Conservation (phyloP, 37 sponge, comb jelly and placozoan species). For the Axinella damicornis region DNA sequence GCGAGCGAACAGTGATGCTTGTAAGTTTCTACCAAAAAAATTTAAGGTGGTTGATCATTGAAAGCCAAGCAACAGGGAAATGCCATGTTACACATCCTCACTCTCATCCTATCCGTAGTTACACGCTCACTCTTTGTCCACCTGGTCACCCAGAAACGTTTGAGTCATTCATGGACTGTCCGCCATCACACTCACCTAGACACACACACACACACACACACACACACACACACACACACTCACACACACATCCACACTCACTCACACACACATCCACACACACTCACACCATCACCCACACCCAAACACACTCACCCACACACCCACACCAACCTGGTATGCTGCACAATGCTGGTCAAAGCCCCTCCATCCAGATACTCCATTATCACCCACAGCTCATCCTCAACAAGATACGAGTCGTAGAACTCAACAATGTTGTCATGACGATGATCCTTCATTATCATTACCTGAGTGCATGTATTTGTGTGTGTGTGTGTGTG, state of each 20-base stretch:
- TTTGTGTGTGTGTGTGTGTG: no score
- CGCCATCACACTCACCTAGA: no score
- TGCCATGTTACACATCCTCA: no score
- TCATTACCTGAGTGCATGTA: slow-evolving; percentile 50
- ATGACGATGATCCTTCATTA: slow-evolving; percentile 78
- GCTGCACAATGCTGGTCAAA: slow-evolving; percentile 83
- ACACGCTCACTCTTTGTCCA: no score
- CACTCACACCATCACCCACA: background rate
- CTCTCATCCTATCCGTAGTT: no score
- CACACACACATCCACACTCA: background rate
- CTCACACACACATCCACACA: slow-evolving; percentile 2
- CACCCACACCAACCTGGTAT: slow-evolving; percentile 59
- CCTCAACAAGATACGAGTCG: slow-evolving; percentile 84
- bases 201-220: background rate
- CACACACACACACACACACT: background rate
- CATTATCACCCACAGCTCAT: slow-evolving; percentile 97
- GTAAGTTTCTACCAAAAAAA: no score
- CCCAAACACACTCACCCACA: slow-evolving; percentile 11
- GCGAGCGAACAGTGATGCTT: no score
- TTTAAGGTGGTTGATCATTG: no score
- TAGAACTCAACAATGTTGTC: slow-evolving; percentile 85
- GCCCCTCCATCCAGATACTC: slow-evolving; percentile 89
- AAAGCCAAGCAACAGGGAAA: no score
- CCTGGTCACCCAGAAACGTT: no score
- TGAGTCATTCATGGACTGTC: no score